These are phyloP conservation scores for Cryptocephalus moraei DNA, from an alignment of 2,888 invertebrate genomes.

Conservation along the genomic window DNA sequence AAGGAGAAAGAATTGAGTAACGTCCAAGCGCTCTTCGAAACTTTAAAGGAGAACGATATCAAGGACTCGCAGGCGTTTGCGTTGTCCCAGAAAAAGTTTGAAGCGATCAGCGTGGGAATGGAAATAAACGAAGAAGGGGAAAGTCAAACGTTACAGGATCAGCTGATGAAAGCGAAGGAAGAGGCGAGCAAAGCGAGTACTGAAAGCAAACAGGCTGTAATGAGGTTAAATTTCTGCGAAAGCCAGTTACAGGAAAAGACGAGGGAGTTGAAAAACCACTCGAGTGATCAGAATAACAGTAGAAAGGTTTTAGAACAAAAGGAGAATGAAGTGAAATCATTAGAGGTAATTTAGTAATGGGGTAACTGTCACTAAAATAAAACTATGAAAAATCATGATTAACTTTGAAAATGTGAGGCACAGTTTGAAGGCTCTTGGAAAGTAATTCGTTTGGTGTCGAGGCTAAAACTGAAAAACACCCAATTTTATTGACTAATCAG, in stretches of 20 bases:
- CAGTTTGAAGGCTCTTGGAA: no score
- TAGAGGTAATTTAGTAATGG: constrained; percentile 44
- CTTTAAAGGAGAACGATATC: constrained; percentile 56
- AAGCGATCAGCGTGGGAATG: constrained; percentile 66
- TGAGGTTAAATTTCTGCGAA: constrained; percentile 59
- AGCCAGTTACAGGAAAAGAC: constrained; percentile 54
- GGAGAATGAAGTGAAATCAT: constrained; percentile 44
- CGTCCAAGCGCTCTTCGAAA: constrained; percentile 53
- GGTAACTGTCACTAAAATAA: no score
- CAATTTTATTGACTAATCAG: no score
- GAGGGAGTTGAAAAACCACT: constrained; percentile 54
- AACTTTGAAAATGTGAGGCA: no score
- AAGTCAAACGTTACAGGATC: constrained; percentile 79
- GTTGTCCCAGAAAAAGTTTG: constrained; percentile 66
- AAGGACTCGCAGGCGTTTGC: constrained; percentile 56
- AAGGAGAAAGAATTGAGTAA: constrained; percentile 53
- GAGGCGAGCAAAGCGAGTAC: constrained; percentile 68
- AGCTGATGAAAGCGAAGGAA: constrained; percentile 73
- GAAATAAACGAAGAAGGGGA: constrained; percentile 68
- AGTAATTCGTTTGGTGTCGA: no score
- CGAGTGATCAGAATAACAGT: constrained; percentile 57
- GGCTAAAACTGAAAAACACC: no score
- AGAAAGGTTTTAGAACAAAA: constrained; percentile 47
- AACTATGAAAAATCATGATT: no score
- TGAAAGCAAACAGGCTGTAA: constrained; percentile 64